A percentile compares a stretch with the other conserved stretches of the same genome.
These are phyloP conservation scores for Sesia apiformis DNA, from an alignment of 2,888 invertebrate species.

Conservation along the genomic window DNA sequence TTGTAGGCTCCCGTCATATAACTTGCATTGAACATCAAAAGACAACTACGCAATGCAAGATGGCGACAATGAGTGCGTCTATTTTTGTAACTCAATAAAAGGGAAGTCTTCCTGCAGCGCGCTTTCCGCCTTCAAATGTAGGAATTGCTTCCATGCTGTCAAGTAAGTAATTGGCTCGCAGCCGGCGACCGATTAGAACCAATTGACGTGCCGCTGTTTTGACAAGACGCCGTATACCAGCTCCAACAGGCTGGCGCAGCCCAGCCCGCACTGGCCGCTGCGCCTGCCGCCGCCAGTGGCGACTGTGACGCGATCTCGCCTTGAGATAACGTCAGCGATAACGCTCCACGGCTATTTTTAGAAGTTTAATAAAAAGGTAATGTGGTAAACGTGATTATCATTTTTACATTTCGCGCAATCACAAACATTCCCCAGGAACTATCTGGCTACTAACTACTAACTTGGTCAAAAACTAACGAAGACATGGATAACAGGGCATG, in stretches of 20 bases:
- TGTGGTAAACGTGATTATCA: too few species aligned
- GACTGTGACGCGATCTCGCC: constrained; percentile 42
- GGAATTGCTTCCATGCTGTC: constrained; percentile 71
- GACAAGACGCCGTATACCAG: constrained; percentile 44
- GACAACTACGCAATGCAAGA: constrained; percentile 1
- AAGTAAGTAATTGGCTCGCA: constrained; percentile 70
- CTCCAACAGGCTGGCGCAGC: not conserved
- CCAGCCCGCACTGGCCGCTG: not conserved
- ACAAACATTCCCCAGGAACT: too few species aligned
- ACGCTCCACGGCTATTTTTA: constrained; percentile 60
- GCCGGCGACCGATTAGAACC: constrained; percentile 64
- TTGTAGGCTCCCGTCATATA: too few species aligned
- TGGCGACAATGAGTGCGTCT: constrained; percentile 15
- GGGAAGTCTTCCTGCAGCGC: constrained; percentile 67
- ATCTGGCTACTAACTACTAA: too few species aligned
- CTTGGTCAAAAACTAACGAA: too few species aligned
- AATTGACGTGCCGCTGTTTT: constrained; percentile 70
- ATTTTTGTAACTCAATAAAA: constrained; percentile 52
- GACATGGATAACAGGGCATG: too few species aligned
- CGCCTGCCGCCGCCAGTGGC: not conserved
- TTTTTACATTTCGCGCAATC: too few species aligned
- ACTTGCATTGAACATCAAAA: too few species aligned
- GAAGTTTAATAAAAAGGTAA: constrained; percentile 50
- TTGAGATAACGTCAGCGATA: constrained; percentile 68
- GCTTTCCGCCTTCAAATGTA: constrained; percentile 71